Evolutionary conservation across 2,797 vertebrate genomes (phyloP), one percentile per base, ranked within the genome.

Genomic region (Oreonectes daqikongensis): DNA sequence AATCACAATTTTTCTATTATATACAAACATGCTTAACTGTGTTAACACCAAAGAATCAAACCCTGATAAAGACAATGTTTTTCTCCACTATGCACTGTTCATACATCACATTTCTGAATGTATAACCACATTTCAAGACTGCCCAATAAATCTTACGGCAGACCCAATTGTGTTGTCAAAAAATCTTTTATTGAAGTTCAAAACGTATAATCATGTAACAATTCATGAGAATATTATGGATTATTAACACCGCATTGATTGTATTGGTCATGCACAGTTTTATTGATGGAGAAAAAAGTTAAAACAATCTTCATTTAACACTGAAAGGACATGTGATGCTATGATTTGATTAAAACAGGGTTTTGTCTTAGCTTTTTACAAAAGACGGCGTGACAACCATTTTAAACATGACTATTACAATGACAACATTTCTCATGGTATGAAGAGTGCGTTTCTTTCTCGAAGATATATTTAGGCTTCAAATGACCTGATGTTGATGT

Each of bases 21-120:
- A 60, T 46, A 59, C 71, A 53, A 53, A 20, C 2, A 75, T n/a
- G 48, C 46, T 52, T 22, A 55, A 32, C 20, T 20, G 15, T 66
- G n/a, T 32, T 50, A 55, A 26, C 38, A 59, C 82, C 82, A 84
- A 84, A 84, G 79, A 83, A 32, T 14, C 42, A 30, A 11, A n/a
- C n/a, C n/a, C n/a, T n/a, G n/a, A n/a, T n/a, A 63, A 69, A 12
- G 57, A 73, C 17, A 30, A 42, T 10, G 40, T 35, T 48, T 14
- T 15, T 30, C 32, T 74, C 46, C 60, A 74, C 38, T 66, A 22
- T 65, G 48, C 68, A 72, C 20, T 22, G 5, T 32, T 42, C 32
- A 42, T 78, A 61, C 22, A 12, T 57, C 42, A 61, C 24, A 52
- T 65, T 30, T 55, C 48, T 42, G 11, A n/a, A 73, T 65, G 46